phyloP scores from a whole-genome alignment of 2,113 vertebrate genomes.

The Amazona guildingii region DNA sequence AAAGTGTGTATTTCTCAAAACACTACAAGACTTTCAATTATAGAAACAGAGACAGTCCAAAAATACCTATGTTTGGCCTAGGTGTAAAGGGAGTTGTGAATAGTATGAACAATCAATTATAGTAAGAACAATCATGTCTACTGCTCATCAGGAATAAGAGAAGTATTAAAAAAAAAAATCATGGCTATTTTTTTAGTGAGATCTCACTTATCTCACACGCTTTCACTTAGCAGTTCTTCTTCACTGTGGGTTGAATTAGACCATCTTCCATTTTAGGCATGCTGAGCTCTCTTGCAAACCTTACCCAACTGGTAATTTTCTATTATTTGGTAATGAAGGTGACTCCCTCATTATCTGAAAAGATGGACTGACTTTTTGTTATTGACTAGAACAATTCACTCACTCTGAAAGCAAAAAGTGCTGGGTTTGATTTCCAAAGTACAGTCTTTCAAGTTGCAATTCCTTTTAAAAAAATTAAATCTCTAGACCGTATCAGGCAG shows the following conservation, averaged over 20 bases:
- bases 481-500: background rate
- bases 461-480: background rate
- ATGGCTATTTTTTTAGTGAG: background rate
- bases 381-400: background rate
- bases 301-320: background rate
- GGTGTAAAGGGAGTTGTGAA: background rate
- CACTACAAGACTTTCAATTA: background rate
- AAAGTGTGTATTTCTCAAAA: background rate
- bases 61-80: background rate
- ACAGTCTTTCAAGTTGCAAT: background rate
- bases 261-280: background rate
- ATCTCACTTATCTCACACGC: background rate
- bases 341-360: background rate
- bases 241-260: background rate
- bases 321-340: background rate
- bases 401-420: background rate
- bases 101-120: background rate
- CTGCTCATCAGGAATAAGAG: background rate
- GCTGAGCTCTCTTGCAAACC: background rate
- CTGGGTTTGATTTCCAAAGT: background rate
- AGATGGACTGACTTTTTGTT: background rate
- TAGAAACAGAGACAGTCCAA: background rate
- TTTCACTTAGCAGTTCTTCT: background rate
- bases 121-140: background rate
- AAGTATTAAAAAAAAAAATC: background rate